Conservation (phyloP, 2,888 invertebrate species). For the Ashinkailepas kermadecensis region DNA sequence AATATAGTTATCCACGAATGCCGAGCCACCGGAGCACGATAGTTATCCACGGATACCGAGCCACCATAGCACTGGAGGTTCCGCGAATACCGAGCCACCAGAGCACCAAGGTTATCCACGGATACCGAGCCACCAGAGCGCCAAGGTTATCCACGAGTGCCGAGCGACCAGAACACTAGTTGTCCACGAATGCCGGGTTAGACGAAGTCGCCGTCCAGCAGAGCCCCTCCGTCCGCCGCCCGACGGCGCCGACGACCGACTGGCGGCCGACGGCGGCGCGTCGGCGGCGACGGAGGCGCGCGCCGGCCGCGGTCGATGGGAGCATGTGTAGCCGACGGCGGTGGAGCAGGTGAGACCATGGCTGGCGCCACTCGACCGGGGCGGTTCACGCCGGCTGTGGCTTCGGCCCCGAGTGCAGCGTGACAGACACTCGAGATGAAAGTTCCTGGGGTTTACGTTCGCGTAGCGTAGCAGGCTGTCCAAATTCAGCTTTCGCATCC, state of each 20-base stretch:
- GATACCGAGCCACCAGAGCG: not conserved
- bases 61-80: no score
- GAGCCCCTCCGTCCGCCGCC: no score
- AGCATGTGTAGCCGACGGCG: not conserved
- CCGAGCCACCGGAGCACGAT: no score
- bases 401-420: not conserved
- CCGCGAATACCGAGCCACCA: no score
- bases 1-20: no score
- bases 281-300: not conserved
- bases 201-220: not conserved
- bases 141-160: not conserved
- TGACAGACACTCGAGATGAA: no score
- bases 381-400: not conserved
- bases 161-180: no score
- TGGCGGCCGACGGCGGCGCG: not conserved
- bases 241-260: not conserved
- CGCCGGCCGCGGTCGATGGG: conserved; percentile 1
- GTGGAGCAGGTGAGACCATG: not conserved
- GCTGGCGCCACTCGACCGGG: not conserved
- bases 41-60: no score
- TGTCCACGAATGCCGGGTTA: not conserved
- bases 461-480: no score
- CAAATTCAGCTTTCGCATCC: no score
- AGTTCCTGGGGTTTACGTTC: no score
- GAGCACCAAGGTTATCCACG: no score